Evolutionary conservation across 2,113 vertebrate genomes (phyloP), one percentile per base, ranked within the genome.

Genomic region (Emydura subglobosa): DNA sequence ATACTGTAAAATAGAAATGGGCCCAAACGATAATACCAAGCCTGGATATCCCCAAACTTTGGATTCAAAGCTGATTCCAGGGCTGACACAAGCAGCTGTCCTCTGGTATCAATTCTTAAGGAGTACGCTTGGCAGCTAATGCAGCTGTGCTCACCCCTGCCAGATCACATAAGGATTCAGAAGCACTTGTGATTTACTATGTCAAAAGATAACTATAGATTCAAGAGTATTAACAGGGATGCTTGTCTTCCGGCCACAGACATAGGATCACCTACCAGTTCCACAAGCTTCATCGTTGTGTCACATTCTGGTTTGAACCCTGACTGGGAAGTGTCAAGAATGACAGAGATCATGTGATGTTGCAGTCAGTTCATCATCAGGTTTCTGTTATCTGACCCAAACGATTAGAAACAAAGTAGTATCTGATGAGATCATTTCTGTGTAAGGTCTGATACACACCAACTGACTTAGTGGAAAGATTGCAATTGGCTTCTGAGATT

Each of bases 71-170:
- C 53, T 39, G 25, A 47, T 59, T 29, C n/a, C 21, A 53, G 24
- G 1, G 1, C 31, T 51, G 51, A 90, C 16, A 88, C 88, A 92
- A 24, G 1, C 68, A 87, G 21, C 4, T 92, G 34, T 51, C 72
- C 50, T 27, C 68, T 3, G 17, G 44, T 85, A 93, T 34, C n/a
- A 72, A 2, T 54, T 93, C 87, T 61, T 57, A 25, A 72, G 42
- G 85, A 91, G 80, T 57, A 17, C 72, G 83, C 76, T 92, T 57
- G 89, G 72, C 34, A 72, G 19, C 65, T 51, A 25, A 14, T 3
- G 7, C 16, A 68, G 10, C 34, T 68, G 34, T 80, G 0, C 0
- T 6, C 9, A 79, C 51, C 68, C 47, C 86, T 1, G 0, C 76
- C 65, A 2, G 24, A 78, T 47, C 42, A 27, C 24, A 42, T 47